Evolutionary conservation across 2,888 invertebrate genomes (phyloP).

Genomic region (Onchidella celtica): DNA sequence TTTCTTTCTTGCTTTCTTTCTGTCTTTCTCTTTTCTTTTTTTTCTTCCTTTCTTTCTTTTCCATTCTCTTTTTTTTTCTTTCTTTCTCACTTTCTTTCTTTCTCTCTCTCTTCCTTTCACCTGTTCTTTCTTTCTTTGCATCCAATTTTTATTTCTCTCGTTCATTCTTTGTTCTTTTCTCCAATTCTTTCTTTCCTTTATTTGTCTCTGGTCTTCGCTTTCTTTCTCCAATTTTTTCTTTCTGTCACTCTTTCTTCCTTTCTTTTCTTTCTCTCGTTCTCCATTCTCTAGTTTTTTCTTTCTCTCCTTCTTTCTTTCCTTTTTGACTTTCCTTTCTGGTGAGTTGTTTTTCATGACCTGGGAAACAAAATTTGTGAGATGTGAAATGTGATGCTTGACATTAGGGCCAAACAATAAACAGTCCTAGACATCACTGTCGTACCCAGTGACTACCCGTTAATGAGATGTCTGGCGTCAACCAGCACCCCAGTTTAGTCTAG

Average conservation of each 20-base stretch:
- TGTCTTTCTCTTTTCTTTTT: not conserved
- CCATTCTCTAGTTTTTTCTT: not conserved
- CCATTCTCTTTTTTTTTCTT: not conserved
- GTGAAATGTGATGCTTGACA: too few relatives aligned
- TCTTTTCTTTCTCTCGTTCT: not conserved
- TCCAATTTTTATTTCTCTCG: not conserved
- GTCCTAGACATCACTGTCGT: too few relatives aligned
- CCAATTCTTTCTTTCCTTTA: not conserved
- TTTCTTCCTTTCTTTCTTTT: conserved; percentile 8
- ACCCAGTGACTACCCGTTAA: too few relatives aligned
- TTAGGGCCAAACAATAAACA: too few relatives aligned
- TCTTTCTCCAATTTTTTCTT: conserved; percentile 8
- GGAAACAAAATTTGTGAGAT: too few relatives aligned
- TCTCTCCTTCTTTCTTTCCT: not conserved
- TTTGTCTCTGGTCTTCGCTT: conserved; percentile 4
- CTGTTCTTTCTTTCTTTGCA: not conserved
- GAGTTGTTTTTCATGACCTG: too few relatives aligned
- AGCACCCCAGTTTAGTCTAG: too few relatives aligned
- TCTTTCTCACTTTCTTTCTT: not conserved
- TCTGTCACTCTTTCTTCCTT: conserved; percentile 8
- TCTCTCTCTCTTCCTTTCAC: not conserved
- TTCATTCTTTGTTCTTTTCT: not conserved
- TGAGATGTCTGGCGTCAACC: too few relatives aligned
- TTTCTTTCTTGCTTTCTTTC: conserved; percentile 25
- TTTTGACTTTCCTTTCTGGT: too few relatives aligned